These are phyloP conservation scores for Thereva unica DNA, from an alignment of 2,888 invertebrate genomes.

Conservation along the genomic window DNA sequence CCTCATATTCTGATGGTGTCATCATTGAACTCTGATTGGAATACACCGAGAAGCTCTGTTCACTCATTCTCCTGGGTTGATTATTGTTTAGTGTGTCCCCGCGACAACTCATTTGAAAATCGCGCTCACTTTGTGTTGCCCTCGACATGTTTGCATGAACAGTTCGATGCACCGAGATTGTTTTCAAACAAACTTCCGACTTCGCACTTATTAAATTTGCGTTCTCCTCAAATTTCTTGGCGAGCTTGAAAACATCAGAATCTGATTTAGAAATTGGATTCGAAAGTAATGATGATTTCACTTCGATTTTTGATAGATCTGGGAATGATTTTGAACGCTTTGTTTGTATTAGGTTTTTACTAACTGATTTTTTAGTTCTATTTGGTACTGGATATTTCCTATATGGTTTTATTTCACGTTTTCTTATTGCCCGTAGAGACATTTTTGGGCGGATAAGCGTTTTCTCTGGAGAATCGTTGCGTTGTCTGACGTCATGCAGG, in stretches of 20 bases:
- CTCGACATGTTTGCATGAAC: conserved; percentile 44
- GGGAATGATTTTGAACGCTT: conserved; percentile 38
- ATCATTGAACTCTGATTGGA: conserved; percentile 31
- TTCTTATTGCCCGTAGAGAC: conserved; percentile 57
- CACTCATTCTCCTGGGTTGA: conserved; percentile 30
- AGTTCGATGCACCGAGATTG: conserved; percentile 53
- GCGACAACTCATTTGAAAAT: conserved; percentile 49
- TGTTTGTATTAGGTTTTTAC: background rate
- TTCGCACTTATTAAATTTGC: conserved; percentile 52
- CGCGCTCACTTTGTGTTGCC: conserved; percentile 49
- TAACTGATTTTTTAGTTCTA: conserved; percentile 19
- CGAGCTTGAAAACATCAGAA: conserved; percentile 50
- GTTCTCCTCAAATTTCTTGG: conserved; percentile 44
- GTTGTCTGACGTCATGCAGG: no score
- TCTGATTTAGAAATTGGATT: conserved; percentile 50
- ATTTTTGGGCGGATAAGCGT: conserved; percentile 43
- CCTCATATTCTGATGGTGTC: conserved; percentile 46
- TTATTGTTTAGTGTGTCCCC: conserved; percentile 29
- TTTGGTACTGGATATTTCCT: conserved; percentile 38
- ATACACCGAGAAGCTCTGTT: conserved; percentile 22
- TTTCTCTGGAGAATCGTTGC: no score
- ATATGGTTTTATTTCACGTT: conserved; percentile 50
- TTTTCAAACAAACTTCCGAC: conserved; percentile 56
- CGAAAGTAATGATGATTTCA: background rate
- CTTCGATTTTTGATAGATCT: conserved; percentile 12